Base-by-base conservation (phyloP, 1,140 invertebrate genomes). In the Dreissena polymorpha region DNA sequence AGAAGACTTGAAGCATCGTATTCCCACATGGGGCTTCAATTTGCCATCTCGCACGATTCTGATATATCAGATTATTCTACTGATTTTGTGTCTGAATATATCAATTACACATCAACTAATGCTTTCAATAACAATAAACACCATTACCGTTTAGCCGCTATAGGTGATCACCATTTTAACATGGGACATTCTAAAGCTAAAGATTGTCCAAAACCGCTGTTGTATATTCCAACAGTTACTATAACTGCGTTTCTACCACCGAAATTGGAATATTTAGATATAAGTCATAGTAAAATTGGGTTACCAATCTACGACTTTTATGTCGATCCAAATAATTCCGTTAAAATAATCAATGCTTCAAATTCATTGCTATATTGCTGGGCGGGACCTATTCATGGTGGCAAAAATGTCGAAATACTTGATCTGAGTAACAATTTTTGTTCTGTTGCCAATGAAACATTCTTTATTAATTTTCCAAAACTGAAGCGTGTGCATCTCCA, bases 311-410 rank as follows among this genome's bases (percentile, higher is more conserved):
- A 25, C 10, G 63, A 78, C 25, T 55, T 68, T 21, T 65, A 64
- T 68, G 14, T 78, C 27, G 57, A 55, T 27, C 13, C 18, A 55
- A 81, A 51, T 16, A 81, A 81, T 50, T 16, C n/a, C 0, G 13
- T 81, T 3, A 72, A 63, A 64, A n/a, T 10, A 8, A 21, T 81
- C 27, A 64, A 63, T 51, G 78, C 78, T 64, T 72, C 68, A 13
- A 14, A 70, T 18, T 81, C 78, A 21, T 29, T 81, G 27, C 16
- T 81, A 51, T 81, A 72, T n/a, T 72, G 70, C 55, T 81, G 78
- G 78, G 70, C 49, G 13, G 78, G 78, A 12, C 78, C 78, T 12
- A 27, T 81, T 18, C 13, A 65, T n/a, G 78, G 78, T 16, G 16
- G 71, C 13, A 64, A 73, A 16, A 50, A 50, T 0, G 2, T 81